Percentiles rank a stretch among this genome's conserved stretches.
phyloP scores from a whole-genome alignment of 1,140 invertebrate species.

The Drosophila bocqueti region DNA sequence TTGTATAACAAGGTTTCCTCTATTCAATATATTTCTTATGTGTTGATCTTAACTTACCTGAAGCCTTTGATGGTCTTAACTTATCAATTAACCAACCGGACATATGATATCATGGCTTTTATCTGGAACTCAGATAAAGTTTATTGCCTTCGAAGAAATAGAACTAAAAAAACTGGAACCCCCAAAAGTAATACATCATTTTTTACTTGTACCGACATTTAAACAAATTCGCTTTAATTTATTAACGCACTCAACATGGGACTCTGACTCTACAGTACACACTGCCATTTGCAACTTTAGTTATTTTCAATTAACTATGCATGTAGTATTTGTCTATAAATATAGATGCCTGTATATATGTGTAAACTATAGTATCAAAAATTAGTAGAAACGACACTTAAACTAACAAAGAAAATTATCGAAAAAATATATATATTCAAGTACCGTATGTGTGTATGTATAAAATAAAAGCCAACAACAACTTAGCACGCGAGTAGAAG shows the following conservation, averaged over 20 bases:
- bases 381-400: constrained; percentile 82
- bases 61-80: neutral
- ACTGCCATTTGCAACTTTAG: constrained; percentile 66
- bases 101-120: constrained; percentile 10
- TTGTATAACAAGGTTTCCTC: neutral
- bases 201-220: constrained; percentile 67
- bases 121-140: constrained; percentile 18
- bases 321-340: constrained; percentile 62
- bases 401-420: constrained; percentile 73
- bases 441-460: constrained; percentile 53
- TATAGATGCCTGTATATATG: constrained; percentile 67
- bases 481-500: constrained; percentile 74
- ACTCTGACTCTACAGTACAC: constrained; percentile 71
- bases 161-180: neutral
- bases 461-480: constrained; percentile 76
- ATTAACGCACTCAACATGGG: constrained; percentile 81
- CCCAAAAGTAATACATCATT: constrained; percentile 18
- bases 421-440: constrained; percentile 62
- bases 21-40: constrained; percentile 1
- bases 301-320: constrained; percentile 46
- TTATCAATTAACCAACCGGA: constrained; percentile 18
- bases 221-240: constrained; percentile 81
- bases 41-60: constrained; percentile 5
- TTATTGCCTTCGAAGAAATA: constrained; percentile 7
- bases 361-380: constrained; percentile 84